A percentile compares a stretch with the other conserved stretches of the same genome.
Evolutionary conservation across 2,797 vertebrate species (phyloP).

Genomic region (Morelia viridis): DNA sequence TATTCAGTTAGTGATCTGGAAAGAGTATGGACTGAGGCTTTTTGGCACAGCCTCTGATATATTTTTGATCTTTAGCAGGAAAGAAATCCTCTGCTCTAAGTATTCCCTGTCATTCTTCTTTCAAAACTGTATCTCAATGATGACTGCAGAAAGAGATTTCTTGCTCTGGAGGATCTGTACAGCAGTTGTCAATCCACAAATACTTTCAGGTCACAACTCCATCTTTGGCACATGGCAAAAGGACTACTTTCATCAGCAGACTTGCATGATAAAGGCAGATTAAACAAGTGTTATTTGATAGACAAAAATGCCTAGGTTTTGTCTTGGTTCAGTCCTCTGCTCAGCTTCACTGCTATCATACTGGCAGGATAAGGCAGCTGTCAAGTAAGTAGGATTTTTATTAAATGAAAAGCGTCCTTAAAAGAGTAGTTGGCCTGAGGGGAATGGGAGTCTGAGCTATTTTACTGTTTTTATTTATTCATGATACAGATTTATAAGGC

Average conservation of each 20-base stretch:
- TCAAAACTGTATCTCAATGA: not conserved
- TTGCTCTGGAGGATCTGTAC: not conserved
- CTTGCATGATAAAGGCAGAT: slow-evolving; percentile 8
- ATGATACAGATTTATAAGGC: slow-evolving; percentile 24
- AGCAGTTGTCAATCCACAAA: not conserved
- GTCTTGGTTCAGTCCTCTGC: not conserved
- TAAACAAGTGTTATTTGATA: not conserved
- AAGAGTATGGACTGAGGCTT: slow-evolving; percentile 4
- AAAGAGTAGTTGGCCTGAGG: slow-evolving; percentile 7
- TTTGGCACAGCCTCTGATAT: not conserved
- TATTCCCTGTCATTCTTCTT: not conserved
- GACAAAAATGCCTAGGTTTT: not conserved
- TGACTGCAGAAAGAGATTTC: not conserved
- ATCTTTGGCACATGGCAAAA: slow-evolving; percentile 11
- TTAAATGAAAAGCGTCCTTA: slow-evolving; percentile 29
- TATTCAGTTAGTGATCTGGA: not conserved
- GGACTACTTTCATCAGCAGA: not conserved
- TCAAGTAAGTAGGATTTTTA: slow-evolving; percentile 14
- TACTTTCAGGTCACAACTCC: not conserved
- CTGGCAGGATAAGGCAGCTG: not conserved
- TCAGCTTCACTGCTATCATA: slow-evolving; percentile 12
- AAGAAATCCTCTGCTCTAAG: slow-evolving; percentile 8
- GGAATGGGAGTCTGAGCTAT: not conserved
- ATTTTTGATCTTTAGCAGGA: not conserved
- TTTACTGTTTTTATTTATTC: slow-evolving; percentile 42